These are phyloP conservation scores for Strix uralensis DNA, from an alignment of 2,113 vertebrate species.

Conservation along the genomic window DNA sequence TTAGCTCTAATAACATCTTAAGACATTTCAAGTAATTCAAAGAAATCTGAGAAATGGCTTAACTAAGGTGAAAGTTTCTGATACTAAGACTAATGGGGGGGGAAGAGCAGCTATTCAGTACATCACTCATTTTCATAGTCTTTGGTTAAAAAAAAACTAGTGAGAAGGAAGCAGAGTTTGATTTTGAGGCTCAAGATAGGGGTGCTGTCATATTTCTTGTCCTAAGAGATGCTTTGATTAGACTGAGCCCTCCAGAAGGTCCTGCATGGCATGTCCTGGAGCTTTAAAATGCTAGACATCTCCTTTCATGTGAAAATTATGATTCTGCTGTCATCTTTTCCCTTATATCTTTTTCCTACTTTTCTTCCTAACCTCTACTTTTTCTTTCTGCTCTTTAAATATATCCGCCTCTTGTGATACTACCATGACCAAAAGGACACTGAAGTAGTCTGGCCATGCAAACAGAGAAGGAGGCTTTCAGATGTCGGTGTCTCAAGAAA, in stretches of 20 bases:
- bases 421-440: not conserved
- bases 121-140: not conserved
- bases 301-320: slow-evolving; percentile 4
- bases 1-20: not conserved
- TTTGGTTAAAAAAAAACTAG: not conserved
- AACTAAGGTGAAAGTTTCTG: not conserved
- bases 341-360: not conserved
- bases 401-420: not conserved
- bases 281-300: not conserved
- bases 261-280: not conserved
- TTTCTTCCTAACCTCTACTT: not conserved
- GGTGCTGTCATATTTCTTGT: not conserved
- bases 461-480: slow-evolving; percentile 9
- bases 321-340: not conserved
- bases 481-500: not conserved
- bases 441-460: not conserved
- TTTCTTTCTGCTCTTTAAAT: not conserved
- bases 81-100: not conserved
- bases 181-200: not conserved
- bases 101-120: not conserved
- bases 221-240: not conserved
- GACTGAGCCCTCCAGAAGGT: not conserved
- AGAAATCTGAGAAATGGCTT: not conserved
- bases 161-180: not conserved
- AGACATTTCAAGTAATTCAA: not conserved